Conservation (phyloP, 2,113 vertebrate species). For the Indri indri region DNA sequence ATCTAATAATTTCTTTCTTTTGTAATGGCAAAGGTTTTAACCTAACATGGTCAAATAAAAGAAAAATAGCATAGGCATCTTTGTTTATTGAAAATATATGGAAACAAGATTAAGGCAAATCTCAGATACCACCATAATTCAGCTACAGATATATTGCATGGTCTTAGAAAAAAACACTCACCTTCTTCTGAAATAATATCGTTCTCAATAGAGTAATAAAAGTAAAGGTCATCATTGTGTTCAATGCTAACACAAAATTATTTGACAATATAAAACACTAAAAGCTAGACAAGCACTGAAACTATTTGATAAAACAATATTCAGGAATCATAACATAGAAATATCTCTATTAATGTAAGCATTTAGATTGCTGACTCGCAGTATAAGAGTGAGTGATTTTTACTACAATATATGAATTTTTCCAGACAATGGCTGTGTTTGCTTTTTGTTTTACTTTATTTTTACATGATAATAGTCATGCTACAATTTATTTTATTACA, state of each 20-base stretch:
- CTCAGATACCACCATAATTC: neutral
- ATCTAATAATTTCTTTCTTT: neutral
- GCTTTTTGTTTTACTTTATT: conserved; percentile 27
- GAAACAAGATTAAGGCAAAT: neutral
- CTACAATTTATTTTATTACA: conserved; percentile 35
- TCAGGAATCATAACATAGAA: neutral
- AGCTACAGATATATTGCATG: neutral
- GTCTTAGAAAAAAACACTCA: neutral
- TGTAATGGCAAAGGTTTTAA: neutral
- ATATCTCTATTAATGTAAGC: neutral
- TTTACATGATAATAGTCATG: neutral
- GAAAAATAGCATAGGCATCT: neutral
- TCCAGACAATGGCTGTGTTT: neutral
- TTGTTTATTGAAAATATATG: neutral
- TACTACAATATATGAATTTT: conserved; percentile 38
- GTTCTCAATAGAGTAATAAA: neutral
- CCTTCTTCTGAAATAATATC: neutral
- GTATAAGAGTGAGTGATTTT: neutral
- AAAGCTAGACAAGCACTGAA: neutral
- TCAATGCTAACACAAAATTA: neutral
- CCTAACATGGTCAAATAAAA: neutral
- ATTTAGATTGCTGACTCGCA: neutral
- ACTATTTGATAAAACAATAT: conserved; percentile 6
- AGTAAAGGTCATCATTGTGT: neutral
- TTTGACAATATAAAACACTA: neutral